A percentile compares a stretch with the other conserved stretches of the same genome.
Evolutionary conservation across 1,140 invertebrate species (phyloP).

Genomic region (Pinna nobilis): DNA sequence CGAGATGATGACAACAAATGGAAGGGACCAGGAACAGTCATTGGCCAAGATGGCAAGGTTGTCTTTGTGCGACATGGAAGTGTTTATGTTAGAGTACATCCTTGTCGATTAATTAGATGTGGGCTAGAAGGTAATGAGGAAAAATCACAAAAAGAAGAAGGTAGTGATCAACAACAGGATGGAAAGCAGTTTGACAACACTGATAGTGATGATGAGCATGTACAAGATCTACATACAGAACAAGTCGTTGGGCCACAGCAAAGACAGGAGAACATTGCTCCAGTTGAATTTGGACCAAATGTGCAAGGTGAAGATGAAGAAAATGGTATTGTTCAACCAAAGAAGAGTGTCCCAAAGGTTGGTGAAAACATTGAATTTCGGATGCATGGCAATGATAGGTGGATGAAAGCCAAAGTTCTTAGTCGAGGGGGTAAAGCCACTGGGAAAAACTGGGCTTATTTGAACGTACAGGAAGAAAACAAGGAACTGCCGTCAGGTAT

Average conservation of each 20-base stretch:
- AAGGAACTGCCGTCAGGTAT: constrained; percentile 24
- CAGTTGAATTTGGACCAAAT: too few relatives aligned
- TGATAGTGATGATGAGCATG: background rate
- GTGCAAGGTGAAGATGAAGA: too few relatives aligned
- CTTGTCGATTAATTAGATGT: background rate
- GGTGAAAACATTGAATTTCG: too few relatives aligned
- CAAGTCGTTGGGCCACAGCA: constrained; percentile 23
- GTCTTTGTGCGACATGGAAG: constrained; percentile 50
- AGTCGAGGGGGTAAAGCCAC: constrained; percentile 39
- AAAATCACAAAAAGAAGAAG: constrained; percentile 6
- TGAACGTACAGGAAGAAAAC: background rate
- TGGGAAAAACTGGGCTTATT: constrained; percentile 10
- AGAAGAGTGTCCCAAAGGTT: too few relatives aligned
- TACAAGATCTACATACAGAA: background rate
- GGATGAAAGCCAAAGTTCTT: constrained; percentile 18
- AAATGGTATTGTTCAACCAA: constrained; percentile 11
- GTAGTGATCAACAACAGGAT: background rate
- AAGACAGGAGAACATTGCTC: too few relatives aligned
- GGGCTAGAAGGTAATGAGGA: constrained; percentile 1
- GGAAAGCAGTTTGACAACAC: too few relatives aligned
- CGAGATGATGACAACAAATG: constrained; percentile 28
- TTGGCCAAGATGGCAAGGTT: constrained; percentile 50
- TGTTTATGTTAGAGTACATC: constrained; percentile 35
- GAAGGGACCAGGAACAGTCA: constrained; percentile 42
- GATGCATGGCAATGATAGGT: background rate